Percentiles rank a stretch among this genome's conserved stretches.
Conservation (phyloP, 2,797 vertebrate genomes). For the Pseudopleuronectes americanus region DNA sequence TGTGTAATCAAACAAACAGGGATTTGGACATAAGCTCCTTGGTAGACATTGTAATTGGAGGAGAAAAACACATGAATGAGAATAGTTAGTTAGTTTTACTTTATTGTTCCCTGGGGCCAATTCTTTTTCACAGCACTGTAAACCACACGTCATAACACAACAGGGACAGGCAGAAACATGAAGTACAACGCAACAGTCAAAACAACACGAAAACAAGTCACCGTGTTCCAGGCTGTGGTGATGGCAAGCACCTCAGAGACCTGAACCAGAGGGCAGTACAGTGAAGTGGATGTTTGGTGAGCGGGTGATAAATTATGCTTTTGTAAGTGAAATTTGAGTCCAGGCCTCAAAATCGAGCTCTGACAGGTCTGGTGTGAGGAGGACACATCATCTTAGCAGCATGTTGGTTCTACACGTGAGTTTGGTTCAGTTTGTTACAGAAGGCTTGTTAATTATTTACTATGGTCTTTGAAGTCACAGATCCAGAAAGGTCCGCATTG, state of each 20-base stretch:
- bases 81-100: not conserved
- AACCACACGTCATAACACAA: not conserved
- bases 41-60: no score
- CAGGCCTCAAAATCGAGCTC: not conserved
- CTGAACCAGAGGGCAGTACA: no score
- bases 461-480: no score
- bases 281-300: no score
- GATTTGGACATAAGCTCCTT: no score
- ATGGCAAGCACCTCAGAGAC: not conserved
- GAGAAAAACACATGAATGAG: not conserved
- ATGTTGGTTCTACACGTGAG: no score
- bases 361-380: not conserved
- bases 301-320: no score
- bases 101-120: not conserved
- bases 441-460: not conserved
- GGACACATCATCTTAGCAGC: not conserved
- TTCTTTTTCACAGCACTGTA: not conserved
- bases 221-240: not conserved
- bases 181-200: not conserved
- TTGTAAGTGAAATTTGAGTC: not conserved
- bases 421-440: not conserved
- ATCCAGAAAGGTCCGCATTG: no score
- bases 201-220: not conserved
- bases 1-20: no score
- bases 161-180: not conserved